Base-by-base conservation (phyloP, 1,140 invertebrate genomes). In the Chionoecetes opilio region DNA sequence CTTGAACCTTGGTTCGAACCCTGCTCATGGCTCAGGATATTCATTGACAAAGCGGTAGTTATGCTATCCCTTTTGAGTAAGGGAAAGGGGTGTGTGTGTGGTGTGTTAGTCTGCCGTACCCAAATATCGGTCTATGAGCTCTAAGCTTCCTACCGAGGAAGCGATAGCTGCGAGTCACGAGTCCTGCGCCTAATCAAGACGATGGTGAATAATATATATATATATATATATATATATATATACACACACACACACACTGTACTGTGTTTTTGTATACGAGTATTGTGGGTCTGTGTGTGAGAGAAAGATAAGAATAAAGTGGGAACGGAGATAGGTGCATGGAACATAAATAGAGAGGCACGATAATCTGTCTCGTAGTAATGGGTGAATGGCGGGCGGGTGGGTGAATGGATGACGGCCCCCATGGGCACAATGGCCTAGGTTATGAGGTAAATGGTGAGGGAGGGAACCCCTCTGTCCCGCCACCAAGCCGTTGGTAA, bases 381-480 rank as follows among this genome's bases (percentile, higher is more conserved):
- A 63, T 63, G 53, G 53, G 53, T 63, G 53, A 63, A 63, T 63
- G 53, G 53, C 53, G 53, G 53, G 17, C 53, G 26, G 53, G 21
- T 21, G 53, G 53, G 53, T 63, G 53, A 63, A 63, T 63, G 53
- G 53, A 63, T 9, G 53, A 21, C 17, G 53, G 53, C 53, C 53
- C 53, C 53, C 53, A 63, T 63, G 53, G 53, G 2, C 17, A 63
- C 53, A 63, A 63, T 63, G 53, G 53, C 53, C 8, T 63, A 63
- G 53, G 53, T 63, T 63, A 63, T 63, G 53, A 63, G 53, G 53
- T 63, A 63, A 63, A 63, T 63, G 53, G 53, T 63, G 53, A 63
- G 53, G 53, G 53, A 63, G 53, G 53, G 53, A 63, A 63, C 53
- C 53, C 53, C 17, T 63, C 53, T 63, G 53, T 63, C 53, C 53